Conservation (phyloP, 1,140 invertebrate species). For the Trinorchestia longiramus region DNA sequence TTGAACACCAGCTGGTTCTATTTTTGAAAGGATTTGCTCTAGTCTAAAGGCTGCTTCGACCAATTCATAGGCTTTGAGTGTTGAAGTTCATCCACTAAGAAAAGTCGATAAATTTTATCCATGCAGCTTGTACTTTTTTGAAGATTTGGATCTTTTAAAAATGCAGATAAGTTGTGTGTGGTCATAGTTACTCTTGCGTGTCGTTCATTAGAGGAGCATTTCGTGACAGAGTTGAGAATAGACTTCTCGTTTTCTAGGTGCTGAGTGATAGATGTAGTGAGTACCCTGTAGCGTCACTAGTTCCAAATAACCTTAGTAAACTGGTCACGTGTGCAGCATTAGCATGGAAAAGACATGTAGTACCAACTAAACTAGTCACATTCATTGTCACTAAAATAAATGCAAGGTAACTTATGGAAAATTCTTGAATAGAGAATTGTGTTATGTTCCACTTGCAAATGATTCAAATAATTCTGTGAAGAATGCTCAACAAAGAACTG, state of each 20-base stretch:
- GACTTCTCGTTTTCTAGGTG: conserved; percentile 3
- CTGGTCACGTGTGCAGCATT: neutral
- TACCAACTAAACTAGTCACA: neutral
- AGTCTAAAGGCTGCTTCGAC: too few species aligned
- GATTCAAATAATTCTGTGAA: neutral
- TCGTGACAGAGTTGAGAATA: neutral
- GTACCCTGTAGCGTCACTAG: conserved; percentile 8
- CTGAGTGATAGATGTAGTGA: conserved; percentile 37
- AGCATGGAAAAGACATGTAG: neutral
- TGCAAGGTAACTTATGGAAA: neutral
- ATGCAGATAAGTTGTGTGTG: neutral
- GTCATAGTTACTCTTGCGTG: conserved; percentile 15
- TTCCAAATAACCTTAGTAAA: conserved; percentile 12
- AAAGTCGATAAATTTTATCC: neutral
- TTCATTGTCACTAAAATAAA: neutral
- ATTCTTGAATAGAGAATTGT: neutral
- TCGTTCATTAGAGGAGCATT: neutral
- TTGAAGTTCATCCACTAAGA: neutral
- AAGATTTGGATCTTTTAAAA: neutral
- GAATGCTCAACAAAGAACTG: neutral
- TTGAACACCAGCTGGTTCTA: too few species aligned
- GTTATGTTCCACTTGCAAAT: neutral
- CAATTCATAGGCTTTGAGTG: too few species aligned
- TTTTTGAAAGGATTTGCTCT: too few species aligned
- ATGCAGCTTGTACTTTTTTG: neutral